Base-by-base conservation (phyloP, 2,888 invertebrate species). In the Nineta flava region DNA sequence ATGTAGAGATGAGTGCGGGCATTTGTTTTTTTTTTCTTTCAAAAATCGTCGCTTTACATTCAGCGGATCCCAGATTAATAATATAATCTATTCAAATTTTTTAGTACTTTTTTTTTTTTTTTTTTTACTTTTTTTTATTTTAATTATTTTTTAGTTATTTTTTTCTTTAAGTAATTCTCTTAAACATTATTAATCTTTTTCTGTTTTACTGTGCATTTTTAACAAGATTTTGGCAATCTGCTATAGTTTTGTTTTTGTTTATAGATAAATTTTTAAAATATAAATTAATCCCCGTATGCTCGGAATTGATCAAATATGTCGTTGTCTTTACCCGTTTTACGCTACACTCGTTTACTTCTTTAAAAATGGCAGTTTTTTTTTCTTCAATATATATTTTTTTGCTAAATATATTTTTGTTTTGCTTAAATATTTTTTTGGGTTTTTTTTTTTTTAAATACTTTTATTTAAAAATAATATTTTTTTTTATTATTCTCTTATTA, bases 141-240 rank as follows among this genome's bases (percentile, higher is more conserved):
- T n/a, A n/a, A n/a, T 21, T 21, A 21, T 21, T 16, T 44, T 26
- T 43, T 19, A n/a, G n/a, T n/a, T 43, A 43, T 19, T 17, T 15
- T 19, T 44, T 44, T 42, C 15, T 44, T 21, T 44, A 16, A 44
- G 17, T 44, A 44, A n/a, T n/a, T n/a, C 12, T 26, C 13, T 44
- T 44, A 44, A 21, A 44, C 13, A 21, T 44, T 21, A 21, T 19
- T 26, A 26, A 26, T 26, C 26, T 26, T 21, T 26, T 17, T 46
- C 35, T 47, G 47, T 35, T 38, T 48, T 48, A 48, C 48, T 48
- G 48, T 48, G 40, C 21, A 46, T 46, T 46, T 48, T 48, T 48
- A 48, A 48, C 48, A 48, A 48, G 48, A 48, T 48, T 49, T 49
- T 49, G 49, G 49, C 49, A 49, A 49, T 49, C 49, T 49, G 45